These are phyloP conservation scores for Limanda limanda DNA, from an alignment of 2,113 vertebrate genomes.

Conservation along the genomic window DNA sequence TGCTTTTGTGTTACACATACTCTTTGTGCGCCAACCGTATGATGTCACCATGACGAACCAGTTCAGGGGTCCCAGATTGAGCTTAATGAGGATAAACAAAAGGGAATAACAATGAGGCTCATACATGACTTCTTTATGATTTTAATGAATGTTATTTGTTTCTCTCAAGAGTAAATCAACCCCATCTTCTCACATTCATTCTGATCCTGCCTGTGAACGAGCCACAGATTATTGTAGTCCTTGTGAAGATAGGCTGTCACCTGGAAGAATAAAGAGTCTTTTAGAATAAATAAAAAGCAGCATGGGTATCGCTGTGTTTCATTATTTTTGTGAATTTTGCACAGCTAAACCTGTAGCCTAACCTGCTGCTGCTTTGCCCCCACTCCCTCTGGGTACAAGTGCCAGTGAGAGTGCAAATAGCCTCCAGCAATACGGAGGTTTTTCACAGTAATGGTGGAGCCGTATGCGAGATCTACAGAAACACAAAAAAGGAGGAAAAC, in stretches of 20 bases:
- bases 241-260: conserved; percentile 97
- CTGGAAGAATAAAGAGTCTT: conserved; percentile 66
- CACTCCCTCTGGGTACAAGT: conserved; percentile 94
- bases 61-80: conserved; percentile 82
- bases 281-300: background rate
- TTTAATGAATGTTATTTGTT: background rate
- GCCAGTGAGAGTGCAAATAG: conserved; percentile 97
- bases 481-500: background rate
- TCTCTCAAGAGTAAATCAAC: background rate
- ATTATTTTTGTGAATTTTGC: background rate
- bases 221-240: conserved; percentile 97
- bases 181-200: conserved; percentile 82
- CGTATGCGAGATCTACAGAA: conserved; percentile 91
- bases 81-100: conserved; percentile 67
- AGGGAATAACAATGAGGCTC: background rate
- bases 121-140: background rate
- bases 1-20: conserved; percentile 10
- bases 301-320: background rate
- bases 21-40: conserved; percentile 75
- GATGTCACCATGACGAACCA: conserved; percentile 83
- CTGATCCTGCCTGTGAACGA: conserved; percentile 87
- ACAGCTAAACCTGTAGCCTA: background rate
- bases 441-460: conserved; percentile 93
- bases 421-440: conserved; percentile 95
- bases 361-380: conserved; percentile 97